These are phyloP conservation scores for Psix sp. DNA, from an alignment of 1,140 invertebrate genomes.

Conservation along the genomic window DNA sequence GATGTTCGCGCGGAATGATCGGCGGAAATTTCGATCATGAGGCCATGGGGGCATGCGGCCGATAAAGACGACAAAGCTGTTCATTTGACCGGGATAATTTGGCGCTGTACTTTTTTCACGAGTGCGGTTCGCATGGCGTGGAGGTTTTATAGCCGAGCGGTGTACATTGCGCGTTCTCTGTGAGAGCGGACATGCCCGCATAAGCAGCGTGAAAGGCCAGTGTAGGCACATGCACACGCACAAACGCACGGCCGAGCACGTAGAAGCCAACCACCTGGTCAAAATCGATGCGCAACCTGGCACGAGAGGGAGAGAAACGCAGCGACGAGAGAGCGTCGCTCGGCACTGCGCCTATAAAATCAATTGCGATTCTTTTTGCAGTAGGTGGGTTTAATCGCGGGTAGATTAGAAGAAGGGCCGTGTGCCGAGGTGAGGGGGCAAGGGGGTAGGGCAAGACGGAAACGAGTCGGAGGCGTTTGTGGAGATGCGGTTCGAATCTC, in stretches of 20 bases:
- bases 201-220: slow-evolving; percentile 41
- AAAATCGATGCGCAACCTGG: slow-evolving; percentile 56
- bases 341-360: slow-evolving; percentile 41
- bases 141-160: slow-evolving; percentile 43
- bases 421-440: neutral
- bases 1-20: slow-evolving; percentile 39
- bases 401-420: slow-evolving; percentile 9
- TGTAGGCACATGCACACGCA: slow-evolving; percentile 43
- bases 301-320: slow-evolving; percentile 10
- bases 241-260: slow-evolving; percentile 48
- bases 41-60: slow-evolving; percentile 40
- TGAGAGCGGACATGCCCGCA: slow-evolving; percentile 36
- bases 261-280: slow-evolving; percentile 53
- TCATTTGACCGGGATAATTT: slow-evolving; percentile 55
- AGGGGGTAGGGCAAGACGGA: slow-evolving; percentile 4
- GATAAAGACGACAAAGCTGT: slow-evolving; percentile 52
- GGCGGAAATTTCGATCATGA: slow-evolving; percentile 51
- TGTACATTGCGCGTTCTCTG: slow-evolving; percentile 38
- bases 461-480: slow-evolving; percentile 15
- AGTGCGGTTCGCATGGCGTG: slow-evolving; percentile 30
- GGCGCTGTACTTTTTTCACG: slow-evolving; percentile 22
- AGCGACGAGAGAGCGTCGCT: slow-evolving; percentile 9
- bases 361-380: slow-evolving; percentile 48
- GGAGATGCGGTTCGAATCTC: slow-evolving; percentile 40
- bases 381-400: slow-evolving; percentile 20